Conservation (phyloP, 64 coral and sea anemone species). For the Montipora capricornis region DNA sequence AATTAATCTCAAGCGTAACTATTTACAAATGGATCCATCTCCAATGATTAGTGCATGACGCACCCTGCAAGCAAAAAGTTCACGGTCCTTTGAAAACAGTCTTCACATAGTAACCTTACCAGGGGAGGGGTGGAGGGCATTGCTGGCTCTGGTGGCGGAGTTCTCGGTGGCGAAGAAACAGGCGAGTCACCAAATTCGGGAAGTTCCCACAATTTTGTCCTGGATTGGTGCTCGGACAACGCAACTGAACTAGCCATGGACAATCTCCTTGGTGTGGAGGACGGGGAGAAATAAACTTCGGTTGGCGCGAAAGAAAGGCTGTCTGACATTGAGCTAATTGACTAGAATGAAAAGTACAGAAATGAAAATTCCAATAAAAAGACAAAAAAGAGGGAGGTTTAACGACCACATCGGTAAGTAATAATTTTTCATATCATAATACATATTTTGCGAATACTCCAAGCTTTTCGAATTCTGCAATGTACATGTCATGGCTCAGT, state of each 20-base stretch:
- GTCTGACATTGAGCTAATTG: constrained; percentile 84
- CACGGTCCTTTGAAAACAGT: background rate
- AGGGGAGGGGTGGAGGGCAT: constrained; percentile 80
- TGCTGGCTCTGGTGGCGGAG: constrained; percentile 82
- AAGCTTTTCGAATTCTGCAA: too few species aligned
- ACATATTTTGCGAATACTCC: too few species aligned
- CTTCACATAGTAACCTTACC: constrained; percentile 57
- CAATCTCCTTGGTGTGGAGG: constrained; percentile 78
- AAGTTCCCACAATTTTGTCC: constrained; percentile 63
- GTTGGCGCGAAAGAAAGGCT: constrained; percentile 92
- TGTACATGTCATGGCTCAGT: too few species aligned
- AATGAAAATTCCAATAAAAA: background rate
- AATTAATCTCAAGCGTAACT: too few species aligned
- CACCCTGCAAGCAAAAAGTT: background rate
- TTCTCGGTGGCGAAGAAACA: constrained; percentile 82
- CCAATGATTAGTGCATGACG: background rate
- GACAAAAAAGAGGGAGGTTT: too few species aligned
- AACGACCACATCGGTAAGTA: too few species aligned
- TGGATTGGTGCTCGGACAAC: constrained; percentile 25
- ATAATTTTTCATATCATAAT: too few species aligned
- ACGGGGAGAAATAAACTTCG: constrained; percentile 86
- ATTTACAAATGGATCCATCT: background rate
- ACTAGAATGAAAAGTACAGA: constrained; percentile 35
- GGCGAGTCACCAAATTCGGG: constrained; percentile 92
- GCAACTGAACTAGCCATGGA: constrained; percentile 63